These are phyloP conservation scores for Botia almorhae DNA, from an alignment of 2,797 vertebrate species.

Conservation along the genomic window DNA sequence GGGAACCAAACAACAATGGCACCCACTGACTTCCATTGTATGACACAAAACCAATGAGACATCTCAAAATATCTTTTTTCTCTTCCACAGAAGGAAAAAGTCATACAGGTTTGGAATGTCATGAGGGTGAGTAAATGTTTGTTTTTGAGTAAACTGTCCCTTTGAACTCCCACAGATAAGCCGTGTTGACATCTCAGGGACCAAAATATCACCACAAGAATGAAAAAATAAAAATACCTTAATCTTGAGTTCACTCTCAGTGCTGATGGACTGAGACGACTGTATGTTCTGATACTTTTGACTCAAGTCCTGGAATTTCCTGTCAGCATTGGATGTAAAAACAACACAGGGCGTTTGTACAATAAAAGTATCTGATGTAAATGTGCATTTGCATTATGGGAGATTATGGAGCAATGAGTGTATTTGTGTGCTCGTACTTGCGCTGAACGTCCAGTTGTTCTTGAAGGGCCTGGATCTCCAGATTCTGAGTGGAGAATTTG, in stretches of 20 bases:
- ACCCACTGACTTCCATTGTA: no score
- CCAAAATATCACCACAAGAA: not conserved
- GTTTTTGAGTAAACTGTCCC: no score
- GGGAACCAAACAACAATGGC: no score
- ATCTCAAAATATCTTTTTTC: no score
- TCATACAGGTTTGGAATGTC: no score
- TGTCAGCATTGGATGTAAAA: slow-evolving; percentile 60
- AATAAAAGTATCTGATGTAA: not conserved
- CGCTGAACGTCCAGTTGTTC: slow-evolving; percentile 86
- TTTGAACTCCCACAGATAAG: no score
- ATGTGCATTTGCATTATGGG: not conserved
- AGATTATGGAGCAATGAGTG: not conserved
- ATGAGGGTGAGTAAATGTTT: no score
- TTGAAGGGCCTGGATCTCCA: slow-evolving; percentile 77
- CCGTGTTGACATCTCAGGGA: not conserved
- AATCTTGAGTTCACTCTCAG: slow-evolving; percentile 87
- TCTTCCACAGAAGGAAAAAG: no score
- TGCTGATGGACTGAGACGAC: slow-evolving; percentile 78
- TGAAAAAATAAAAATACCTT: slow-evolving; percentile 82
- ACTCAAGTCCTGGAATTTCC: slow-evolving; percentile 87
- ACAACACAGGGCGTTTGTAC: not conserved
- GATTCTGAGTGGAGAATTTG: slow-evolving; percentile 65
- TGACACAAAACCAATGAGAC: no score
- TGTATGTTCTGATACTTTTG: slow-evolving; percentile 86
- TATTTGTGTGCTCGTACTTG: slow-evolving; percentile 72